Base-by-base conservation (phyloP, 1,140 invertebrate genomes). In the Wasmannia auropunctata region DNA sequence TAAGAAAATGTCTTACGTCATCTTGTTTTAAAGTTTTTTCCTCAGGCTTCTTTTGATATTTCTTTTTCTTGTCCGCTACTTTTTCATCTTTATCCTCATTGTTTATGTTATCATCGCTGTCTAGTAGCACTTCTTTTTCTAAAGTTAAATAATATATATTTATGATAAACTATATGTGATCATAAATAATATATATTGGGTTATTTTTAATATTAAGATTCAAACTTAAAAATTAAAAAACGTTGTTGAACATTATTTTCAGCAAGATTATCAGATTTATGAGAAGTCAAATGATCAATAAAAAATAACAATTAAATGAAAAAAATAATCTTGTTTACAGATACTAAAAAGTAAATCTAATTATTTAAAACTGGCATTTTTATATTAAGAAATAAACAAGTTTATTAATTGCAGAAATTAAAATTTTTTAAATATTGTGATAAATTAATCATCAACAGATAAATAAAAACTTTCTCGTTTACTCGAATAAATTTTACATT, bases 11-110 rank as follows among this genome's bases (percentile, higher is more conserved):
- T 14, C 51, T 80, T 75, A 90, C 62, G 31, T 79, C 10, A 31
- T 89, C 65, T 60, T 83, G 34, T 14, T 88, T 87, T 81, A 25
- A 70, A 63, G n/a, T 37, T 49, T 87, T 31, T 1, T 86, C 54
- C 49, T 65, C 46, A 56, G 43, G 54, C 25, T 88, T 85, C 49
- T 62, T 80, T 22, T 25, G 34, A 49, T 72, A 1, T 69, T 87
- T 72, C 34, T 67, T 88, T 49, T 74, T 86, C 31, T 77, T 87
- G 0, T 58, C 75, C 10, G 85, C 19, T 19, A 54, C 65, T 54
- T 91, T 83, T n/a, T 54, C 40, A 16, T 65, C 25, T 3, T 83
- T 69, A 40, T 65, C 72, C 7, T 76, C 43, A n/a, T 28, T 31
- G 10, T n/a, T 40, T 5, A 56, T 56, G 28, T 28, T 75, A n/a